Evolutionary conservation across 2,113 vertebrate genomes (phyloP).

Genomic region (Gopherus evgoodei): DNA sequence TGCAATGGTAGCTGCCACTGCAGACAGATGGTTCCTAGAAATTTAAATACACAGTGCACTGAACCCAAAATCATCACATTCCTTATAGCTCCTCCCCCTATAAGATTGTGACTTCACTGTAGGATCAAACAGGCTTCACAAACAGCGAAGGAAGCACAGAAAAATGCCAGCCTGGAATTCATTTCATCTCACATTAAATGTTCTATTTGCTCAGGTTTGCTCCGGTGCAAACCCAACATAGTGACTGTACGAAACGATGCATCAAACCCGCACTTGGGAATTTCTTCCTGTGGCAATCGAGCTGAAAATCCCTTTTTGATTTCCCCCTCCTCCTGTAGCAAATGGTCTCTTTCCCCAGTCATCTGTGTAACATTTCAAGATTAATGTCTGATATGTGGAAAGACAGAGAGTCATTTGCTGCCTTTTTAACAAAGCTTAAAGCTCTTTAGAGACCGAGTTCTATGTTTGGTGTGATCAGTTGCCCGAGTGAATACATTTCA

Average conservation of each 20-base stretch:
- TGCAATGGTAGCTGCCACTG: slow-evolving; percentile 9
- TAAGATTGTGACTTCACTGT: not conserved
- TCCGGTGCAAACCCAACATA: slow-evolving; percentile 34
- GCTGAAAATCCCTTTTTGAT: not conserved
- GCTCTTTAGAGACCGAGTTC: slow-evolving; percentile 41
- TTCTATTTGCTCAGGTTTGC: slow-evolving; percentile 37
- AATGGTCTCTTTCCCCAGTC: slow-evolving; percentile 57
- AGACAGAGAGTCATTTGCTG: not conserved
- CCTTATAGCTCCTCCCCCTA: not conserved
- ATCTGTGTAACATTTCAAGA: slow-evolving; percentile 59
- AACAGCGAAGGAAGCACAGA: not conserved
- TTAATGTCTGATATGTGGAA: slow-evolving; percentile 45
- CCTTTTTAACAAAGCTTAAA: slow-evolving; percentile 55
- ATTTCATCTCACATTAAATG: slow-evolving; percentile 11
- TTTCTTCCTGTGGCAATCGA: slow-evolving; percentile 41
- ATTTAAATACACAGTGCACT: not conserved
- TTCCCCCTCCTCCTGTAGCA: slow-evolving; percentile 1
- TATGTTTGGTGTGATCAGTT: slow-evolving; percentile 25
- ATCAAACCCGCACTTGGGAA: slow-evolving; percentile 61
- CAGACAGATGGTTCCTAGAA: slow-evolving; percentile 36
- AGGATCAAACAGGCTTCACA: not conserved
- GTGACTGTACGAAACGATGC: slow-evolving; percentile 49
- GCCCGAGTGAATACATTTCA: slow-evolving; percentile 33
- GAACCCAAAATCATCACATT: not conserved
- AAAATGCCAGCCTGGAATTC: not conserved